Base-by-base conservation (phyloP, 2,797 vertebrate species). In the Myiotriccus ornatus region DNA sequence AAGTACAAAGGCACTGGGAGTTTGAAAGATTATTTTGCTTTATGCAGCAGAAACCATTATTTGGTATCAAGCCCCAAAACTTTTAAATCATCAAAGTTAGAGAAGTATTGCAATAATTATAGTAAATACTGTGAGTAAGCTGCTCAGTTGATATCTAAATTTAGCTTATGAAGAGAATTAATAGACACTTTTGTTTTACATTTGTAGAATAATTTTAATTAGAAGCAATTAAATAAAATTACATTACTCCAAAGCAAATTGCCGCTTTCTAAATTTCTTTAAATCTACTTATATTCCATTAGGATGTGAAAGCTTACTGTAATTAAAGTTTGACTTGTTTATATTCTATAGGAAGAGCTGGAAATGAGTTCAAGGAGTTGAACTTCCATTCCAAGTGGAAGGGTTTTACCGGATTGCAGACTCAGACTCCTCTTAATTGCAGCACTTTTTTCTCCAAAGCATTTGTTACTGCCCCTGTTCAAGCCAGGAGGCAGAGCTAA, bases 1-100 rank as follows among this genome's bases (percentile, higher is more conserved):
- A 88, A 96, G 78, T 88, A 93, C 90, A 62, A 93, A 96, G 91
- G 92, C 83, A 69, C 76, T 30, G 28, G 70, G 96, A 77, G 49
- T 93, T 97, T 79, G 96, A 95, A 97, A 95, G 91, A 96, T 97
- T 90, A 91, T 95, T 96, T 95, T 91, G 94, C 89, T 92, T 95
- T 92, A 21, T 65, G 86, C 89, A 95, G 93, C 92, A 96, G 95
- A 95, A 96, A 87, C 44, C 24, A 69, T 95, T 95, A 95, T 94
- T 96, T 94, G 59, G 30, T 94, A 95, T 85, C 53, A 93, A 87
- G 73, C 92, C 92, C 52, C 35, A 28, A 91, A 96, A 95, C 75
- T 93, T 95, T 63, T 60, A 91, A 96, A 93, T 89, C 63, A 27
- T 70, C 82, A 34, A 95, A 94, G 92, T 95, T 94, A 41, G 43